Evolutionary conservation across 2,797 vertebrate genomes (phyloP).

Genomic region (Denticeps clupeoides): DNA sequence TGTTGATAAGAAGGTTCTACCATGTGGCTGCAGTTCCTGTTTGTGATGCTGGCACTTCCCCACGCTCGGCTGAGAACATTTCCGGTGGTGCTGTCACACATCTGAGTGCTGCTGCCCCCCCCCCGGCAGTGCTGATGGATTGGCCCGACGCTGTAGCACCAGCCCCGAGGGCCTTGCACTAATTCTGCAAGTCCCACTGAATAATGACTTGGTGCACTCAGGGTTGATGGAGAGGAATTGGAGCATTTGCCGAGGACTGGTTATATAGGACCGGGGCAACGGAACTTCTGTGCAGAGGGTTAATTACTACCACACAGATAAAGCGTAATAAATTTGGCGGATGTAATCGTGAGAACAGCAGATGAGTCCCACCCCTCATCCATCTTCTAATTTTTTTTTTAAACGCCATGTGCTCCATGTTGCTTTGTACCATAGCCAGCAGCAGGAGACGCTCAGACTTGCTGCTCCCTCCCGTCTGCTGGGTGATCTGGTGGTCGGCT

Average conservation of each 20-base stretch:
- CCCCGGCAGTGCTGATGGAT: slow-evolving; percentile 23
- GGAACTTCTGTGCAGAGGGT: slow-evolving; percentile 37
- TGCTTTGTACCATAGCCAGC: not conserved
- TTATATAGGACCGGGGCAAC: slow-evolving; percentile 14
- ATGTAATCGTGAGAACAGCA: slow-evolving; percentile 55
- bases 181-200: slow-evolving; percentile 26
- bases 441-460: too few relatives aligned
- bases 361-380: slow-evolving; percentile 55
- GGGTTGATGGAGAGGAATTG: slow-evolving; percentile 39
- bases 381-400: slow-evolving; percentile 44
- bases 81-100: too few relatives aligned
- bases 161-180: slow-evolving; percentile 17
- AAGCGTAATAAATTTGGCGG: slow-evolving; percentile 66
- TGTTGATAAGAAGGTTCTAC: too few relatives aligned
- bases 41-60: too few relatives aligned
- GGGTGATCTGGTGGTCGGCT: too few relatives aligned
- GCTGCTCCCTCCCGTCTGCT: too few relatives aligned
- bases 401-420: not conserved
- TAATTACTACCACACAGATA: slow-evolving; percentile 69
- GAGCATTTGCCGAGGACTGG: slow-evolving; percentile 31
- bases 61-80: too few relatives aligned
- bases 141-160: slow-evolving; percentile 14
- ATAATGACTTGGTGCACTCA: slow-evolving; percentile 27
- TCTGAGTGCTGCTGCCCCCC: slow-evolving; percentile 4
- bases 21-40: too few relatives aligned